Evolutionary conservation across 2,797 vertebrate species (phyloP).

Genomic region (Gymnothorax javanicus): DNA sequence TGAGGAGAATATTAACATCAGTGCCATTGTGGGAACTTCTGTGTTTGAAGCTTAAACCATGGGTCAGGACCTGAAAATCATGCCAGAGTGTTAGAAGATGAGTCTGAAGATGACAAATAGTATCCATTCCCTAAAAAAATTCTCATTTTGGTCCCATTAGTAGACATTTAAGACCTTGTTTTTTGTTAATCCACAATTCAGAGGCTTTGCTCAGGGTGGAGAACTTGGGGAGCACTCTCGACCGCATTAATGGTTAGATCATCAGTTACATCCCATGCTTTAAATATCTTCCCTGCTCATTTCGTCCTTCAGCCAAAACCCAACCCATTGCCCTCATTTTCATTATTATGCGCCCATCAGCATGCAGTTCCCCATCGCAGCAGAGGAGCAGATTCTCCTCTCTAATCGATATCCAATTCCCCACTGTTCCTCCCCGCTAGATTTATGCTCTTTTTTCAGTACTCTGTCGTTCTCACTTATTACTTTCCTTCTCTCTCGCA

Average conservation of each 20-base stretch:
- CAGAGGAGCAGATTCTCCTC: neutral
- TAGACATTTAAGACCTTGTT: no score
- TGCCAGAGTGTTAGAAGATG: no score
- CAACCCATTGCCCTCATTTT: neutral
- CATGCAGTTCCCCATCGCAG: neutral
- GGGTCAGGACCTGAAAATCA: no score
- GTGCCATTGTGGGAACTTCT: no score
- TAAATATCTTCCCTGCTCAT: neutral
- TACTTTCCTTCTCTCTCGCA: neutral
- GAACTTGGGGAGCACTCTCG: neutral
- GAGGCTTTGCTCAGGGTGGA: neutral
- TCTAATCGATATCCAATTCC: constrained; percentile 6
- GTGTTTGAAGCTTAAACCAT: neutral
- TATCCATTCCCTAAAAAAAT: no score
- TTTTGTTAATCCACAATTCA: no score
- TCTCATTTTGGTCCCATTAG: no score
- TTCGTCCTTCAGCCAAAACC: neutral
- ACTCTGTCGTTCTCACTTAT: neutral
- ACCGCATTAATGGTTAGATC: neutral
- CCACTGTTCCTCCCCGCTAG: neutral
- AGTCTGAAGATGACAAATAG: no score
- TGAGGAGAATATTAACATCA: no score
- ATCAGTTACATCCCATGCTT: neutral
- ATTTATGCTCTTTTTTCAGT: neutral
- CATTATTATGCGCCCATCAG: neutral